phyloP scores from a whole-genome alignment of 2,113 vertebrate species.

The Pipra filicauda region DNA sequence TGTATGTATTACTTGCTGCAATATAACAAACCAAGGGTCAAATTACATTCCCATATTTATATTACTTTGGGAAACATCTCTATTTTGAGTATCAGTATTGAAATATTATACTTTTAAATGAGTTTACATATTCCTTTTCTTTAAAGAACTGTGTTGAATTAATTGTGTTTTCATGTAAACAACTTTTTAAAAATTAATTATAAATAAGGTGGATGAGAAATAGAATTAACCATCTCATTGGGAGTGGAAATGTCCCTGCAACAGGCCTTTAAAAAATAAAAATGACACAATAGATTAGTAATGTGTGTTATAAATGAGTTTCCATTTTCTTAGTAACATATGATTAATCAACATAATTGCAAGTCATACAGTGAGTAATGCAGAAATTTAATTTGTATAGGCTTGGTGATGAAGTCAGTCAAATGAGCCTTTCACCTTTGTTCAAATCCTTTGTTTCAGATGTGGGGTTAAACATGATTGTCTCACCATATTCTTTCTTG shows the following conservation, averaged over 20 bases:
- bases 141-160: background rate
- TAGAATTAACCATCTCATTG: background rate
- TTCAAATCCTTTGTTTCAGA: slow-evolving; percentile 23
- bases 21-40: background rate
- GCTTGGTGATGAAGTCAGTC: slow-evolving; percentile 44
- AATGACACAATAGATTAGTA: slow-evolving; percentile 44
- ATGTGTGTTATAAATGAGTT: slow-evolving; percentile 37
- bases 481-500: background rate
- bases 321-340: slow-evolving; percentile 53
- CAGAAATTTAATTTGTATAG: slow-evolving; percentile 39
- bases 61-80: background rate
- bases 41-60: background rate
- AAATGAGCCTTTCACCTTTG: slow-evolving; percentile 39
- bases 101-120: background rate
- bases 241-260: slow-evolving; percentile 2
- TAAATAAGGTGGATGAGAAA: background rate
- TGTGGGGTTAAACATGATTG: background rate
- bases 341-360: slow-evolving; percentile 67
- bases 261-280: slow-evolving; percentile 10
- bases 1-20: background rate
- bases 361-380: slow-evolving; percentile 50
- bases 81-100: background rate
- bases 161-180: slow-evolving; percentile 10
- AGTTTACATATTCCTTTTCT: slow-evolving; percentile 6
- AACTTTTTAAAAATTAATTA: slow-evolving; percentile 42